Base-by-base conservation (phyloP, 1,140 invertebrate species). In the Scylla paramamosain region DNA sequence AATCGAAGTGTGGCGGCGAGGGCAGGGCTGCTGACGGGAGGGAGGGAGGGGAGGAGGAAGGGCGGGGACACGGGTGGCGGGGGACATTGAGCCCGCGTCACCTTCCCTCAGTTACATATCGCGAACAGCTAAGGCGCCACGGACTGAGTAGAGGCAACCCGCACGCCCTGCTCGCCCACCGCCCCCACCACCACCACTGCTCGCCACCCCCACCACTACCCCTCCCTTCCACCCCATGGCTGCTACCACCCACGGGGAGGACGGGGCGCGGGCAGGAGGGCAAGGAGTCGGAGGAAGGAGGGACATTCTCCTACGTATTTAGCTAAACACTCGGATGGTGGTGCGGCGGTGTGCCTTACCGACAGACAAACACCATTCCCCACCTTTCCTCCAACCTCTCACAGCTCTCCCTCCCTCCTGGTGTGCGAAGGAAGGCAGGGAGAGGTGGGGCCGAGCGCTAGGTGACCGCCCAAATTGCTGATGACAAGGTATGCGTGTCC, bases 1-100 rank as follows among this genome's bases (percentile, higher is more conserved):
- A 93, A 93, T 93, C 91, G 91, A 93, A 93, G 82, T 31, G 77
- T 84, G 82, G 82, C 67, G 29, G 67, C 82, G 59, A 45, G 31
- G 91, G 32, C 45, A 28, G 59, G 91, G 52, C 20, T n/a, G 45
- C 20, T 3, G 31, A 0, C 14, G 89, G 89, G 16, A n/a, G 45
- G 39, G 46, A 25, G 39, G 28, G 46, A 32, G 39, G 0, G 39
- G 28, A 25, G 46, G 48, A 28, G 6, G 25, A 59, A 4, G 88
- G 12, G 45, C 39, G 88, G 25, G 20, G 86, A 31, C 28, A 88
- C 7, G 31, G 86, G 16, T 88, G n/a, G 88, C 45, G 52, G 67
- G 67, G 67, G 67, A 77, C 67, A 77, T 20, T 77, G 25, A 77
- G 67, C 67, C 67, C 67, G 67, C 67, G 67, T 77, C 67, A 77